Percentiles rank a stretch among this genome's conserved stretches.
phyloP scores from a whole-genome alignment of 1,140 invertebrate genomes.

The Ruditapes philippinarum region DNA sequence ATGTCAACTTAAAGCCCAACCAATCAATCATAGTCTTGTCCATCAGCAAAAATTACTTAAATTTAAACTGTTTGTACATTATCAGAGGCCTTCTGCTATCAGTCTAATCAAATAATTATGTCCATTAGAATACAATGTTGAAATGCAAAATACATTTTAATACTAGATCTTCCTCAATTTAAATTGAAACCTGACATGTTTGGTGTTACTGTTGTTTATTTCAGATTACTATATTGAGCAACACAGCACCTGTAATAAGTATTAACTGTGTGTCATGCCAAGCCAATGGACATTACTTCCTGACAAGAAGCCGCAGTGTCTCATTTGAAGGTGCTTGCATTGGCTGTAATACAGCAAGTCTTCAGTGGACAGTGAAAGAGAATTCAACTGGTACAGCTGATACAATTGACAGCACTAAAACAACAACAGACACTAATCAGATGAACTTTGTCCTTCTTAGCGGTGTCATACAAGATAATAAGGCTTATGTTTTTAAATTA shows the following conservation, averaged over 20 bases:
- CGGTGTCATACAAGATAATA: conserved; percentile 49
- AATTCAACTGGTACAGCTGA: conserved; percentile 36
- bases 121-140: no score
- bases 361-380: conserved; percentile 72
- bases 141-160: no score
- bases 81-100: no score
- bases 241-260: conserved; percentile 70
- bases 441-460: conserved; percentile 72
- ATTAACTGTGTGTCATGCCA: conserved; percentile 78
- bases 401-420: conserved; percentile 55
- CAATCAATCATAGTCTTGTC: no score
- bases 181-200: no score
- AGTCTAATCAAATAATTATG: no score
- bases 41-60: no score
- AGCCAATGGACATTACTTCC: conserved; percentile 54
- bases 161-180: no score
- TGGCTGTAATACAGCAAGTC: conserved; percentile 50
- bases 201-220: no score
- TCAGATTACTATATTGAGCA: conserved; percentile 69
- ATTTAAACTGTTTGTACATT: no score
- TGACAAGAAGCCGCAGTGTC: conserved; percentile 72
- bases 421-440: conserved; percentile 67
- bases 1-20: no score
- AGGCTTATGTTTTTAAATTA: conserved; percentile 74
- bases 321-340: conserved; percentile 74